Percentiles rank a stretch among this genome's conserved stretches.
Evolutionary conservation across 23 tunicate genomes (phyloP).

Genomic region (Ciona savignyi): DNA sequence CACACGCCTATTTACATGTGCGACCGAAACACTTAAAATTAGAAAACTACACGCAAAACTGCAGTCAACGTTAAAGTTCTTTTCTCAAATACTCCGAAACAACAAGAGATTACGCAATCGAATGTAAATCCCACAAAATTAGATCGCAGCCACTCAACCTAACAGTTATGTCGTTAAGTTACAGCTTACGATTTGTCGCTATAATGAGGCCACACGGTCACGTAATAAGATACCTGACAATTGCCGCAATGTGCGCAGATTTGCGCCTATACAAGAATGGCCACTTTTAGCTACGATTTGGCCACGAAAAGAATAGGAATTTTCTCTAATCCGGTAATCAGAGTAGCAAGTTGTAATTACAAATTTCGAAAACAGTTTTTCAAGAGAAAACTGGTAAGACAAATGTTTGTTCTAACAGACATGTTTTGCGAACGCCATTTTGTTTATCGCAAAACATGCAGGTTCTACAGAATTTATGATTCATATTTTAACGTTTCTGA

Average conservation of each 20-base stretch:
- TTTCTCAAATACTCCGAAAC: neutral
- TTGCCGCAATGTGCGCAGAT: neutral
- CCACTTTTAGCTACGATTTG: neutral
- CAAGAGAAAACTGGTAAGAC: neutral
- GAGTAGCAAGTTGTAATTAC: neutral
- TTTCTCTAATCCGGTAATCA: neutral
- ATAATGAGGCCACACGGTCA: constrained; percentile 1
- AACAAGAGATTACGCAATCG: neutral
- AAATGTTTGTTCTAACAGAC: neutral
- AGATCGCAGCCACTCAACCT: neutral
- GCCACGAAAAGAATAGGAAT: neutral
- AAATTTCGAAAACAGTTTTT: neutral
- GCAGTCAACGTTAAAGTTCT: neutral
- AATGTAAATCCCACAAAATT: neutral
- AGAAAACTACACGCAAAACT: neutral
- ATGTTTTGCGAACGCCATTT: neutral
- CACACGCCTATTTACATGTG: neutral
- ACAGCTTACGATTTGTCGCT: neutral
- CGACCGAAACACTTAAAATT: neutral
- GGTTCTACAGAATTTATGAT: too few species aligned
- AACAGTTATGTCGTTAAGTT: neutral
- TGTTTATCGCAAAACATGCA: neutral
- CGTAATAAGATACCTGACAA: neutral
- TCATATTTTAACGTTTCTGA: too few species aligned
- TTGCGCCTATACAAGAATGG: neutral